Percentiles rank a stretch among this genome's conserved stretches.
Evolutionary conservation across 2,888 invertebrate species (phyloP).

Genomic region (Monochamus alternatus): DNA sequence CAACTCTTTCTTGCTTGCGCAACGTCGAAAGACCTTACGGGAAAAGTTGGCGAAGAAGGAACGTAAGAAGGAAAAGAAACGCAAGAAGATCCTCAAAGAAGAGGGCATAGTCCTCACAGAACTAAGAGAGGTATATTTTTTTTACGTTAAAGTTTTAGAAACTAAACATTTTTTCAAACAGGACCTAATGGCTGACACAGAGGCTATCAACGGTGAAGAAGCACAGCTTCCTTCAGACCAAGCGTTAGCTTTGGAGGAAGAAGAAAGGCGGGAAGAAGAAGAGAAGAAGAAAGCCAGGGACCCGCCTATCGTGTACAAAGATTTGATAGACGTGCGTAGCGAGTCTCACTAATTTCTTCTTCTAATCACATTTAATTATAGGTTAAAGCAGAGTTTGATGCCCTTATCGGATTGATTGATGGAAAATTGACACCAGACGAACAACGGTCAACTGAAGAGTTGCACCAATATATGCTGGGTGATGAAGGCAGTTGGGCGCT

Average conservation of each 20-base stretch:
- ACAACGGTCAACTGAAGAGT: conserved; percentile 83
- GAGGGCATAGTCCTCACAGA: conserved; percentile 63
- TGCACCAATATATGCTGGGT: conserved; percentile 89
- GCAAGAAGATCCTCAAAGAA: conserved; percentile 75
- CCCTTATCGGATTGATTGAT: conserved; percentile 79
- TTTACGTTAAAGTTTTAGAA: not conserved
- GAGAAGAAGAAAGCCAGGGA: conserved; percentile 81
- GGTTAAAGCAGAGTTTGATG: conserved; percentile 83
- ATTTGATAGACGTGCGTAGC: conserved; percentile 78
- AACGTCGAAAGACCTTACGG: conserved; percentile 79
- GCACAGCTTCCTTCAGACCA: conserved; percentile 72
- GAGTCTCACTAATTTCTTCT: not conserved
- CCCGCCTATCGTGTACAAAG: conserved; percentile 86
- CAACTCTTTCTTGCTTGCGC: conserved; percentile 79
- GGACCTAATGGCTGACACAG: conserved; percentile 51
- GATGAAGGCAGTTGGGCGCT: conserved; percentile 95
- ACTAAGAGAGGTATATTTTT: conserved; percentile 58
- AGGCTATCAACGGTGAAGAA: conserved; percentile 67
- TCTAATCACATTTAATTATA: conserved; percentile 60
- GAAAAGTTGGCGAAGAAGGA: conserved; percentile 84
- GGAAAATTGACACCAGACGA: conserved; percentile 84
- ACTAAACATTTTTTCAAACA: conserved; percentile 15
- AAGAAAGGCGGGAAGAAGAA: conserved; percentile 79
- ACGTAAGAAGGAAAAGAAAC: conserved; percentile 81
- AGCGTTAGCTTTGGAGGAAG: conserved; percentile 75